Percentiles rank a stretch among this genome's conserved stretches.
Conservation (phyloP, 2,113 vertebrate species). For the Oncorhynchus gorbuscha region DNA sequence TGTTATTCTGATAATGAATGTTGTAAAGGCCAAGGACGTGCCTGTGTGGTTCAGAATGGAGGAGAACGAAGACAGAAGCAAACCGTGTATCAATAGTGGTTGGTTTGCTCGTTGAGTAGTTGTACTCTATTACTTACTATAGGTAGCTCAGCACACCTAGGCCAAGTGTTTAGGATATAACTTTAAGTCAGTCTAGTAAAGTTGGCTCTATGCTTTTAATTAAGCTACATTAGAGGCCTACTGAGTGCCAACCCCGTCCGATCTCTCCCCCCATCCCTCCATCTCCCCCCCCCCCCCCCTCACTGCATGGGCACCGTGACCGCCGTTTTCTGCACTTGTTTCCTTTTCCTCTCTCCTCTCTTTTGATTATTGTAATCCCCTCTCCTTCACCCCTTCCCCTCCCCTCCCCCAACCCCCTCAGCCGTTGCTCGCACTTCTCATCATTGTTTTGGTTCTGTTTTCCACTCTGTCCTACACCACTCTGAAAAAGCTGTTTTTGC, state of each 20-base stretch:
- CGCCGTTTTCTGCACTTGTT: slow-evolving; percentile 66
- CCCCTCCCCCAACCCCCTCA: slow-evolving; percentile 56
- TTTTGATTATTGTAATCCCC: slow-evolving; percentile 56
- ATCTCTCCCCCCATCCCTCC: slow-evolving; percentile 73
- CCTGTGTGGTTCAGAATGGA: neutral
- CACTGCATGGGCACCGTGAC: slow-evolving; percentile 80
- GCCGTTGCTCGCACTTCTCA: slow-evolving; percentile 81
- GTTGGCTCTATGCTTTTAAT: slow-evolving; percentile 45
- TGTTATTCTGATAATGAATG: neutral
- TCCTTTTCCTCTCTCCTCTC: slow-evolving; percentile 52
- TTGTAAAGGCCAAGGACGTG: neutral
- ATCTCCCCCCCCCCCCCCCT: slow-evolving; percentile 54
- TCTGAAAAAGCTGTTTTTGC: slow-evolving; percentile 85
- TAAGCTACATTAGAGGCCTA: slow-evolving; percentile 84
- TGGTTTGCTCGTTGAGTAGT: too few relatives aligned
- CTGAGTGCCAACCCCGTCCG: slow-evolving; percentile 70
- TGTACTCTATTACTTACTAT: too few relatives aligned
- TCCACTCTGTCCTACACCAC: slow-evolving; percentile 81
- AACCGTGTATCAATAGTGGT: too few relatives aligned
- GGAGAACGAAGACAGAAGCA: neutral
- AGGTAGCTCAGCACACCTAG: neutral
- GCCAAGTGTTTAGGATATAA: neutral
- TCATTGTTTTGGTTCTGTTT: slow-evolving; percentile 84
- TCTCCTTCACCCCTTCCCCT: neutral
- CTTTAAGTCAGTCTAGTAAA: neutral